These are phyloP conservation scores for Ptychobarbus kaznakovi DNA, from an alignment of 2,797 vertebrate species.

Conservation along the genomic window DNA sequence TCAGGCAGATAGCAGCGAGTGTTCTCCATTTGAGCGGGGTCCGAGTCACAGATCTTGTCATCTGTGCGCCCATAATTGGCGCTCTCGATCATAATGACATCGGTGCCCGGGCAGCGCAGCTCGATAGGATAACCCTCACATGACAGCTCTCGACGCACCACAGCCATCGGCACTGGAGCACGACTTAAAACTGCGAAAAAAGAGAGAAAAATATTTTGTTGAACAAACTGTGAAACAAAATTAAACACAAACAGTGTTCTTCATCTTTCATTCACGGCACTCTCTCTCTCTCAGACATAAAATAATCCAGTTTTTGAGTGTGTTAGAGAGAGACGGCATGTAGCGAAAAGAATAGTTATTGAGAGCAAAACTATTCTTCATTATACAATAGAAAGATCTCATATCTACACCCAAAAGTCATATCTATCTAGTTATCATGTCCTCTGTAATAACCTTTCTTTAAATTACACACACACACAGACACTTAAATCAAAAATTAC, in stretches of 20 bases:
- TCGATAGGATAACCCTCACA: conserved; percentile 99
- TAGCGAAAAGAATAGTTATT: neutral
- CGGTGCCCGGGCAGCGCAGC: conserved; percentile 96
- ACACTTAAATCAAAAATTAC: conserved; percentile 45
- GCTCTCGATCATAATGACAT: conserved; percentile 99
- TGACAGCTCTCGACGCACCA: conserved; percentile 96
- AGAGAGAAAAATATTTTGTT: neutral
- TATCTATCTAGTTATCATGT: conserved; percentile 26
- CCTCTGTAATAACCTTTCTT: conserved; percentile 21
- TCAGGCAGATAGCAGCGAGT: conserved; percentile 98
- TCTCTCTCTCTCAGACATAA: conserved; percentile 8
- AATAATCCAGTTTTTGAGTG: conserved; percentile 3
- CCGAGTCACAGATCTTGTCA: conserved; percentile 98
- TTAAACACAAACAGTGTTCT: neutral
- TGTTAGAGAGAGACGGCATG: neutral
- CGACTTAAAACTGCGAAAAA: conserved; percentile 86
- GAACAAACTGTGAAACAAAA: conserved; percentile 11
- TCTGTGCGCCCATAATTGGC: conserved; percentile 99
- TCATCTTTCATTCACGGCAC: conserved; percentile 8
- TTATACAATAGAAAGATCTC: conserved; percentile 37
- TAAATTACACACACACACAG: conserved; percentile 41
- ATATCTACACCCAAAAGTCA: conserved; percentile 26
- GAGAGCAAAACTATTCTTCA: conserved; percentile 28
- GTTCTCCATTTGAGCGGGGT: conserved; percentile 99
- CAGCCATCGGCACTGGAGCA: conserved; percentile 96